Base-by-base conservation (phyloP, 2,797 vertebrate genomes). In the Cossypha heuglini region DNA sequence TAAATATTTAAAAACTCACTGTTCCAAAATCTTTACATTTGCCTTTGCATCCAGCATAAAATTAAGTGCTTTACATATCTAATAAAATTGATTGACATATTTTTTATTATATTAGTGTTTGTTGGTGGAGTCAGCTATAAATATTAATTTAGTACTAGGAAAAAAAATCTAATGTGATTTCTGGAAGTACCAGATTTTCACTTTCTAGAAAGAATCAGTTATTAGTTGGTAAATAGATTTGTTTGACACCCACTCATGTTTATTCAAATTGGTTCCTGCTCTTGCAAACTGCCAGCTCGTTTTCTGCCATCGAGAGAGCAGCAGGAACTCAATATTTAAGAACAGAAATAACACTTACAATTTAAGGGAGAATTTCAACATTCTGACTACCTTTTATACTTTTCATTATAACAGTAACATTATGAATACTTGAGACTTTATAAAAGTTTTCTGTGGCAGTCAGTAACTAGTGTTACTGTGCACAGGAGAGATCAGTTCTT, bases 281-380 rank as follows among this genome's bases (percentile, higher is more conserved):
- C 64, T 86, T 85, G 75, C 52, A 84, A 87, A 77, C 88, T 77
- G 29, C 69, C 85, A 62, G 13, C 69, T 96, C 90, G 82, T 93
- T 72, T 86, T 58, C 73, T 40, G 87, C 63, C 86, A 52, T 82
- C 95, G 91, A 91, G 94, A 93, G 58, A 54, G 22, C 16, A 4
- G 66, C 77, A 93, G 95, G 82, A 77, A 26, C 9, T 37, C 43
- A 45, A 10, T 84, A 85, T 76, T 89, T 38, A 63, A 75, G 74
- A 90, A 83, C 13, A 91, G 62, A 76, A 86, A 92, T 93, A 88
- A 92, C 78, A 91, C 57, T 91, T 92, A 35, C 13, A 49, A 90
- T 95, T 88, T 77, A 55, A 74, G 40, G 18, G 35, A 91, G 38
- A 31, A 57, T 95, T 96, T 76, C 61, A 92, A 58, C 12, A 4